Conservation (phyloP, 2,113 vertebrate species). For the Xiphorhynchus elegans region DNA sequence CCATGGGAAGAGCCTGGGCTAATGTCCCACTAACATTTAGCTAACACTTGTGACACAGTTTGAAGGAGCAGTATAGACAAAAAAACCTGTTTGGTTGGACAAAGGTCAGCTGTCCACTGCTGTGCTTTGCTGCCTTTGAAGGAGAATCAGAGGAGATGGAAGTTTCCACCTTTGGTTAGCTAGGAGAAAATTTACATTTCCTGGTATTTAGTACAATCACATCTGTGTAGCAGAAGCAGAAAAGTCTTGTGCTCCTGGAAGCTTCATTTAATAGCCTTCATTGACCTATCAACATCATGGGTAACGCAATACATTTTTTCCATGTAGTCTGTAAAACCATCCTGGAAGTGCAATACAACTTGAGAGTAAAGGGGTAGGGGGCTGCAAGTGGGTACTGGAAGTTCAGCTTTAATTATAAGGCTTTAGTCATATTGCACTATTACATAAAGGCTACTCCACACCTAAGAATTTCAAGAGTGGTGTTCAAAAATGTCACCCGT, state of each 20-base stretch:
- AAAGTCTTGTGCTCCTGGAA: not conserved
- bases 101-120: not conserved
- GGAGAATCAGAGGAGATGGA: not conserved
- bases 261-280: not conserved
- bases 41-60: not conserved
- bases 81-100: not conserved
- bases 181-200: not conserved
- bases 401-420: not conserved
- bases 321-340: not conserved
- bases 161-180: not conserved
- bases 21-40: not conserved
- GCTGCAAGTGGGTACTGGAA: not conserved
- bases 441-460: not conserved
- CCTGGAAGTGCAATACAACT: not conserved
- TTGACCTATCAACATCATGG: not conserved
- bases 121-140: not conserved
- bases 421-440: not conserved
- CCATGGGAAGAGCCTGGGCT: not conserved
- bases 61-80: not conserved
- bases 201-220: not conserved
- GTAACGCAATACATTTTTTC: not conserved
- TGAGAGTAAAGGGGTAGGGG: not conserved
- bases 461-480: not conserved
- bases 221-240: not conserved
- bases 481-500: not conserved